Conservation (phyloP, 2,888 invertebrate genomes). For the Lasioglossum pauxillum region DNA sequence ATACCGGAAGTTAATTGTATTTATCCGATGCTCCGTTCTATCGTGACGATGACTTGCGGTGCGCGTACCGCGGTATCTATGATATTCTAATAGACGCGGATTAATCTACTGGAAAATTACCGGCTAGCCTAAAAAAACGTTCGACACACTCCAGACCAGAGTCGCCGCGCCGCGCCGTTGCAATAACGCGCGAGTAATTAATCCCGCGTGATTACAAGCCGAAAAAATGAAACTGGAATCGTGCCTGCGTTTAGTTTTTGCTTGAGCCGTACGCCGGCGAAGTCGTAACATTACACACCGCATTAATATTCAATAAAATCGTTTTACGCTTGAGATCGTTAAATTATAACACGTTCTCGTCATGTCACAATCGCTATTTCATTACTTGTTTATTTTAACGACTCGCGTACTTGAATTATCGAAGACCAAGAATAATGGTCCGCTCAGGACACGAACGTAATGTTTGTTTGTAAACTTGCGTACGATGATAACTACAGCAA, state of each 20-base stretch:
- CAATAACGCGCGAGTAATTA: background rate
- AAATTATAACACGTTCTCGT: conserved; percentile 1
- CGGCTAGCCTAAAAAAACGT: background rate
- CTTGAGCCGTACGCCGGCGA: background rate
- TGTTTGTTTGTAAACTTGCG: background rate
- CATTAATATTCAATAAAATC: background rate
- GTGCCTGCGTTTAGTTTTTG: background rate
- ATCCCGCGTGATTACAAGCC: background rate
- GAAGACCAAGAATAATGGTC: background rate
- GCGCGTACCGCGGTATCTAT: background rate
- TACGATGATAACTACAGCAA: no score
- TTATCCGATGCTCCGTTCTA: background rate
- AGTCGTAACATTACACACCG: background rate
- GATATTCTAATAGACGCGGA: background rate
- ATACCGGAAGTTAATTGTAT: conserved; percentile 11
- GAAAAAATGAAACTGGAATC: background rate
- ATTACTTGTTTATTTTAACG: background rate
- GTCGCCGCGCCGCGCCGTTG: background rate
- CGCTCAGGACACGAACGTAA: background rate
- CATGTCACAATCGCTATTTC: background rate
- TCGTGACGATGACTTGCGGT: background rate
- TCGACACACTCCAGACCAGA: background rate
- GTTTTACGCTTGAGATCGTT: background rate
- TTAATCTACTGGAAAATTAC: background rate
- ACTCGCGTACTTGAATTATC: background rate